phyloP scores from a whole-genome alignment of 2,113 vertebrate species.

The Tachycineta bicolor region DNA sequence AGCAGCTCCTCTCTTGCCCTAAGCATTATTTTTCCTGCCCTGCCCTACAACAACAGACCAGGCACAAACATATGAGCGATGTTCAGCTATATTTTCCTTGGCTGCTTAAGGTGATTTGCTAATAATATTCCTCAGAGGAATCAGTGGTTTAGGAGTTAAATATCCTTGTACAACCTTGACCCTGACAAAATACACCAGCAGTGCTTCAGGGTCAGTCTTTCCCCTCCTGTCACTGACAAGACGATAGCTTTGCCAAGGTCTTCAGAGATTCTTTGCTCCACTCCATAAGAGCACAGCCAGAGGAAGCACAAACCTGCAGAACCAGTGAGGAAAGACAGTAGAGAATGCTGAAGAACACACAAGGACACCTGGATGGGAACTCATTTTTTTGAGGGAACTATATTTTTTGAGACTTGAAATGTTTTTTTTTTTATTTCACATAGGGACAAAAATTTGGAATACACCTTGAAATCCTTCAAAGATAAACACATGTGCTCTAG shows the following conservation, averaged over 20 bases:
- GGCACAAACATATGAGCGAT: neutral
- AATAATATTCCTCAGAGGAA: neutral
- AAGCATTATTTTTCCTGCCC: conserved; percentile 19
- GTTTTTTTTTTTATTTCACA: neutral
- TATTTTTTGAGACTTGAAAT: neutral
- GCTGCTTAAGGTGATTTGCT: conserved; percentile 17
- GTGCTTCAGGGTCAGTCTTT: neutral
- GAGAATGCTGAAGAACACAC: neutral
- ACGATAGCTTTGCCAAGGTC: neutral
- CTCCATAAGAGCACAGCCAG: neutral
- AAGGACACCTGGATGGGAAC: neutral
- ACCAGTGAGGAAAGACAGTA: neutral
- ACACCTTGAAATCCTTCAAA: neutral
- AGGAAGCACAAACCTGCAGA: neutral
- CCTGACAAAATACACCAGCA: neutral
- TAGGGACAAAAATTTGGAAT: neutral
- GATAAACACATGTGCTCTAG: neutral
- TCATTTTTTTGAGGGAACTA: neutral
- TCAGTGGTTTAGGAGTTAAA: neutral
- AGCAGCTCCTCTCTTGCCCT: conserved; percentile 12
- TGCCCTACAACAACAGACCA: neutral
- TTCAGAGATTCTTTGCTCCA: neutral
- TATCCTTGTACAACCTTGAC: neutral
- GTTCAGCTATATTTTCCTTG: conserved; percentile 30
- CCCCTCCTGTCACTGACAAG: neutral